These are phyloP conservation scores for Harpagoxenus sublaevis DNA, from an alignment of 2,888 invertebrate species.

Conservation along the genomic window DNA sequence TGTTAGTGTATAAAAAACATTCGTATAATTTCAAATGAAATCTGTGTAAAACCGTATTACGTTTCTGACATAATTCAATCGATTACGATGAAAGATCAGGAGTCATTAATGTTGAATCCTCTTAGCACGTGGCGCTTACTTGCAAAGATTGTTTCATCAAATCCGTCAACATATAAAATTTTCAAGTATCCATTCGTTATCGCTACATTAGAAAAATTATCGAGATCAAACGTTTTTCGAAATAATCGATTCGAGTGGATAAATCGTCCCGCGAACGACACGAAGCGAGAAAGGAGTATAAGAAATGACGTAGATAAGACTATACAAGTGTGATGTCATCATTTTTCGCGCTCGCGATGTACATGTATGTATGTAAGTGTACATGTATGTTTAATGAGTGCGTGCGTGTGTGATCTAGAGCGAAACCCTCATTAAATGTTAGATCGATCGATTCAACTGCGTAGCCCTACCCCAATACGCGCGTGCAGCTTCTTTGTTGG, in stretches of 20 bases:
- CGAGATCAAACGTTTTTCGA: constrained; percentile 66
- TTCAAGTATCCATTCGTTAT: constrained; percentile 27
- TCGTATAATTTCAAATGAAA: neutral
- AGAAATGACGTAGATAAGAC: constrained; percentile 42
- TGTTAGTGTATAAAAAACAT: neutral
- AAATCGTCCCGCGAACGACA: constrained; percentile 61
- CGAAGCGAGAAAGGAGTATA: constrained; percentile 69
- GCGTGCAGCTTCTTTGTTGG: constrained; percentile 64
- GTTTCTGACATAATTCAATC: constrained; percentile 8
- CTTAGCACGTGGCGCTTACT: neutral
- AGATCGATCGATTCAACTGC: constrained; percentile 78
- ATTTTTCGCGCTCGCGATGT: constrained; percentile 38
- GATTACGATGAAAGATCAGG: neutral
- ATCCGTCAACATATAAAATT: constrained; percentile 40
- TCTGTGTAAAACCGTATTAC: neutral
- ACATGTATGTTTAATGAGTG: constrained; percentile 5
- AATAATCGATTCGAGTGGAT: constrained; percentile 36
- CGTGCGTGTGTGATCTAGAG: constrained; percentile 28
- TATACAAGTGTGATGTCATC: constrained; percentile 51
- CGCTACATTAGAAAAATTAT: constrained; percentile 65
- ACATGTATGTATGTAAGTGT: neutral
- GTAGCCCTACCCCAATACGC: constrained; percentile 63
- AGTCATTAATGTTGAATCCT: constrained; percentile 9
- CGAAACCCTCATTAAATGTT: constrained; percentile 56
- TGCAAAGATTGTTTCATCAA: constrained; percentile 1